Percentiles rank a stretch among this genome's conserved stretches.
phyloP scores from a whole-genome alignment of 1,140 invertebrate genomes.

The Leptinotarsa lineolata region DNA sequence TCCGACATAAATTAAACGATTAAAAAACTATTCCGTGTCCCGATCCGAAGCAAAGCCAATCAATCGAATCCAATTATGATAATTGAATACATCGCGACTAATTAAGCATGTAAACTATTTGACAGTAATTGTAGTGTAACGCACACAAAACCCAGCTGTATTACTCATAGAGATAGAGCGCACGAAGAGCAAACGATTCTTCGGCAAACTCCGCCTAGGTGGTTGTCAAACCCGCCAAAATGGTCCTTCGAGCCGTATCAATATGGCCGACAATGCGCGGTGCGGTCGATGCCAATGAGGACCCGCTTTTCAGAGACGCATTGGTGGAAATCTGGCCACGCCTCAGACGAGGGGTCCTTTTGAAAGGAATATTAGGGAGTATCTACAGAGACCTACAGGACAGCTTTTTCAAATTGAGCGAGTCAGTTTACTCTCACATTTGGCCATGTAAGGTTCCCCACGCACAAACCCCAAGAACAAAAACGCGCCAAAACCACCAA shows the following conservation, averaged over 20 bases:
- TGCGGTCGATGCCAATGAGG: constrained; percentile 35
- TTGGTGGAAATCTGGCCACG: constrained; percentile 48
- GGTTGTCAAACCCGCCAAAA: background rate
- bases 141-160: constrained; percentile 36
- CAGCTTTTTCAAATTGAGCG: constrained; percentile 51
- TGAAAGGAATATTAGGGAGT: constrained; percentile 55
- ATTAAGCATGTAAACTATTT: constrained; percentile 53
- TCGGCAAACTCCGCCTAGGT: constrained; percentile 33
- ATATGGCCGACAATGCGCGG: constrained; percentile 22
- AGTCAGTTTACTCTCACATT: constrained; percentile 51
- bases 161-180: constrained; percentile 33
- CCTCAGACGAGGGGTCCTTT: constrained; percentile 49
- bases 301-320: constrained; percentile 37
- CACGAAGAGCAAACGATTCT: constrained; percentile 31
- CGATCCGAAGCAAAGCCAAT: constrained; percentile 51
- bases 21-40: constrained; percentile 45
- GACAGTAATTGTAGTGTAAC: constrained; percentile 45
- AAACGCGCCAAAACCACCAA: background rate
- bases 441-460: constrained; percentile 43
- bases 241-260: constrained; percentile 30
- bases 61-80: constrained; percentile 55
- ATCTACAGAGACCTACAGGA: constrained; percentile 47
- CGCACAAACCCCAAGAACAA: constrained; percentile 18
- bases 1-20: constrained; percentile 44
- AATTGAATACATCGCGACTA: constrained; percentile 56